These are phyloP conservation scores for Notarius quadriscutis DNA, from an alignment of 2,113 vertebrate species.

Conservation along the genomic window DNA sequence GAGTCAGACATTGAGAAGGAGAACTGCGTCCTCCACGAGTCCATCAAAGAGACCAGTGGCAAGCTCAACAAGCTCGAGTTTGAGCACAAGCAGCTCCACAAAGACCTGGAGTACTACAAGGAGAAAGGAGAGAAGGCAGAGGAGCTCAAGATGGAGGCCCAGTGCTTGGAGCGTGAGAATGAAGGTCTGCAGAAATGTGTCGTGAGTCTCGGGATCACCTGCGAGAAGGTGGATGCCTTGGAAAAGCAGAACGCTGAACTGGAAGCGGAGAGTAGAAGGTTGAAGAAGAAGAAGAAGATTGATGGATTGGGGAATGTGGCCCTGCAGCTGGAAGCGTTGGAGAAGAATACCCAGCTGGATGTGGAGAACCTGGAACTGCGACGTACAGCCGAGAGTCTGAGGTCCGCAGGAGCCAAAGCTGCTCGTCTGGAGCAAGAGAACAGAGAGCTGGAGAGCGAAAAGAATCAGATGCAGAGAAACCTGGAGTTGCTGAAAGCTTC, in stretches of 20 bases:
- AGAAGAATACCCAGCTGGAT: conserved; percentile 91
- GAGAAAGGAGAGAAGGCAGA: conserved; percentile 91
- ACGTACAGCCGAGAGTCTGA: conserved; percentile 83
- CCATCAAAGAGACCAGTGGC: conserved; percentile 91
- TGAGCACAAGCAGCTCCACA: conserved; percentile 89
- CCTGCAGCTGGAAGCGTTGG: conserved; percentile 88
- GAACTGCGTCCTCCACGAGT: conserved; percentile 93
- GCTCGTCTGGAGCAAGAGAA: conserved; percentile 91
- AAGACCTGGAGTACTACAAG: conserved; percentile 89
- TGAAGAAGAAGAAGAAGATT: conserved; percentile 90
- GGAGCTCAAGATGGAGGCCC: conserved; percentile 85
- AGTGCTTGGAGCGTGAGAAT: conserved; percentile 86
- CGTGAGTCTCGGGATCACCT: conserved; percentile 87
- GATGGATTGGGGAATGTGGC: conserved; percentile 86
- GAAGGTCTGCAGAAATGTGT: conserved; percentile 91
- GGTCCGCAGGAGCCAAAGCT: conserved; percentile 83
- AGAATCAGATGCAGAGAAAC: conserved; percentile 86
- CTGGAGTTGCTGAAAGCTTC: conserved; percentile 93
- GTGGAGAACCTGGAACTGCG: conserved; percentile 90
- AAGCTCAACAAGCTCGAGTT: conserved; percentile 94
- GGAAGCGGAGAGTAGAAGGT: conserved; percentile 86
- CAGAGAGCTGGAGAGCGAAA: conserved; percentile 91
- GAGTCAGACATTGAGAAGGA: conserved; percentile 96
- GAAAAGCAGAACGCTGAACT: conserved; percentile 91
- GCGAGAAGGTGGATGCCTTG: conserved; percentile 88